Conservation (phyloP, 1,140 invertebrate genomes). For the Trialeurodes vaporariorum region DNA sequence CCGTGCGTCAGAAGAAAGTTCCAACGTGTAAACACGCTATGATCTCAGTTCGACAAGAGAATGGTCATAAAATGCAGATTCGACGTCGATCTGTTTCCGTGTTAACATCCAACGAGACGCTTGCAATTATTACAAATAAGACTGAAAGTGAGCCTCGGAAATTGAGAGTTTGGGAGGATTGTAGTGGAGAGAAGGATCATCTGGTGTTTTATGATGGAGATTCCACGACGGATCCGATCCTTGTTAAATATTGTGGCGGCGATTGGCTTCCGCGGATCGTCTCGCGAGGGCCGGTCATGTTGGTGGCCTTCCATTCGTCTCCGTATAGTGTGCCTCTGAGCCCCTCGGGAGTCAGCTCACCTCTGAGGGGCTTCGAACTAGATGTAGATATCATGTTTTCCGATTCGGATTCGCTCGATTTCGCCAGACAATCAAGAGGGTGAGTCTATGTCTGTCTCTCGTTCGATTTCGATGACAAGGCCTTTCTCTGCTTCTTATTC, state of each 20-base stretch:
- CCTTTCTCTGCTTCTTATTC: too few species aligned
- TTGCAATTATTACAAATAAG: constrained; percentile 36
- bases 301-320: constrained; percentile 56
- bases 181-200: constrained; percentile 64
- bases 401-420: constrained; percentile 65
- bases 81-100: neutral
- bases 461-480: neutral
- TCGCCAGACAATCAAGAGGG: constrained; percentile 43
- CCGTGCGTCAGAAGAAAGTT: constrained; percentile 63
- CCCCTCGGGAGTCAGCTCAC: constrained; percentile 22
- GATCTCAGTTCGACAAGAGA: constrained; percentile 57
- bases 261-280: constrained; percentile 63
- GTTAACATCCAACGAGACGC: neutral
- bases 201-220: constrained; percentile 77
- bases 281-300: constrained; percentile 61
- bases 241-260: constrained; percentile 77
- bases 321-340: constrained; percentile 27
- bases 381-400: constrained; percentile 77
- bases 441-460: neutral
- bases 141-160: constrained; percentile 47
- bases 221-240: constrained; percentile 58
- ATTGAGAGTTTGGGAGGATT: constrained; percentile 67
- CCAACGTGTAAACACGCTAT: constrained; percentile 79
- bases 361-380: constrained; percentile 45
- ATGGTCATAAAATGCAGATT: constrained; percentile 47